A percentile compares a stretch with the other conserved stretches of the same genome.
phyloP scores from a whole-genome alignment of 2,113 vertebrate species.

The Phoenicopterus ruber region DNA sequence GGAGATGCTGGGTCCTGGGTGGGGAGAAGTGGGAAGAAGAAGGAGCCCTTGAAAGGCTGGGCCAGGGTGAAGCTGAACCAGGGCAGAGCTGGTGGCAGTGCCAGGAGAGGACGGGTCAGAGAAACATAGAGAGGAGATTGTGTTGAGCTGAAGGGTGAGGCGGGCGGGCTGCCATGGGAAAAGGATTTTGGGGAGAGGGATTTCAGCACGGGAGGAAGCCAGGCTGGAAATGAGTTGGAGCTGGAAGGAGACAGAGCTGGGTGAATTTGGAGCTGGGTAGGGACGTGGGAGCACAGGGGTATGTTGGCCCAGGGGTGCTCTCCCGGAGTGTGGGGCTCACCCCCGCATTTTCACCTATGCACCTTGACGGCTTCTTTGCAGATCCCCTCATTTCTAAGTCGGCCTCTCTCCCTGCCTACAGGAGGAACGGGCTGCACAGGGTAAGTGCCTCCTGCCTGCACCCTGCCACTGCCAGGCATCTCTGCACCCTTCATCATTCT shows the following conservation, averaged over 20 bases:
- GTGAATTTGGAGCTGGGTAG: neutral
- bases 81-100: neutral
- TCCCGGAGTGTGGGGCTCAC: neutral
- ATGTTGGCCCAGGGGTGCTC: neutral
- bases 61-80: neutral
- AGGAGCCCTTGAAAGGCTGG: neutral
- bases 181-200: neutral
- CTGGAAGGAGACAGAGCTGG: neutral
- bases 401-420: slow-evolving; percentile 91
- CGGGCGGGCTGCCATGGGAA: neutral
- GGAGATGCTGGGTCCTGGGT: neutral
- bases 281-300: neutral
- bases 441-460: slow-evolving; percentile 64
- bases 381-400: slow-evolving; percentile 93
- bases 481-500: neutral
- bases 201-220: neutral
- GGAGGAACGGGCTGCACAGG: slow-evolving; percentile 92
- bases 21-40: neutral
- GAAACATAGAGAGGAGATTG: neutral
- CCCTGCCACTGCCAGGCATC: neutral
- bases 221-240: neutral
- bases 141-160: neutral
- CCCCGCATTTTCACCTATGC: neutral
- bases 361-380: slow-evolving; percentile 58
- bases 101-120: neutral